These are phyloP conservation scores for Drosophila serrata DNA, from an alignment of 1,140 invertebrate genomes.

Conservation along the genomic window DNA sequence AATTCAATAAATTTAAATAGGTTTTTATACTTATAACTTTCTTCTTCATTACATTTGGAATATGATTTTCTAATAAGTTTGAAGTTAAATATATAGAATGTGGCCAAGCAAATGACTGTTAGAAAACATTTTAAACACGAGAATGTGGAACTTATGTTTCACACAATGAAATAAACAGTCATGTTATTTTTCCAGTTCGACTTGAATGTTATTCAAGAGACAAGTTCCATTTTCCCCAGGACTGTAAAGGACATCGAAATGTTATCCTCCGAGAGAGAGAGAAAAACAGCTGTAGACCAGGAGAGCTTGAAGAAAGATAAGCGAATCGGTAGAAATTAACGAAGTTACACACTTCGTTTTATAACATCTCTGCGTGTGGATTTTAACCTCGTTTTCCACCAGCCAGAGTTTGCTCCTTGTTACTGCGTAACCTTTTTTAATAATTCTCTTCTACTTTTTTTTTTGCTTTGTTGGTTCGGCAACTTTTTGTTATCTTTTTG, in stretches of 20 bases:
- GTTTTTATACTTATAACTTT: background rate
- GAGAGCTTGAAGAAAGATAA: background rate
- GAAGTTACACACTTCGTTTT: constrained; percentile 39
- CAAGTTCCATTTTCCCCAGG: background rate
- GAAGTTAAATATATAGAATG: background rate
- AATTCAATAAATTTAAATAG: background rate
- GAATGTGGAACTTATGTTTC: background rate
- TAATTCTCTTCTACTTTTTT: constrained; percentile 3
- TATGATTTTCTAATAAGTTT: background rate
- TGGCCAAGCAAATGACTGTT: background rate
- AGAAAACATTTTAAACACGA: accelerated
- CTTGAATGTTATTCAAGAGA: background rate
- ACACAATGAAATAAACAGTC: background rate
- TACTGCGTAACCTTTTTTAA: constrained; percentile 18
- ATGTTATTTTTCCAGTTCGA: too few species aligned
- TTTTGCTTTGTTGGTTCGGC: constrained; percentile 29
- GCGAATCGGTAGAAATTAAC: constrained; percentile 28
- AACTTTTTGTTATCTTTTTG: constrained; percentile 68
- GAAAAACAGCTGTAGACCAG: background rate
- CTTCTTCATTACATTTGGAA: background rate
- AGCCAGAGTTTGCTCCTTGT: constrained; percentile 32
- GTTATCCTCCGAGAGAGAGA: constrained; percentile 7
- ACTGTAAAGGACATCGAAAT: background rate
- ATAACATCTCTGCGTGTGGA: constrained; percentile 53
- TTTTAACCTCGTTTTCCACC: constrained; percentile 61